Conservation (phyloP, 2,113 vertebrate genomes). For the Rana temporaria region DNA sequence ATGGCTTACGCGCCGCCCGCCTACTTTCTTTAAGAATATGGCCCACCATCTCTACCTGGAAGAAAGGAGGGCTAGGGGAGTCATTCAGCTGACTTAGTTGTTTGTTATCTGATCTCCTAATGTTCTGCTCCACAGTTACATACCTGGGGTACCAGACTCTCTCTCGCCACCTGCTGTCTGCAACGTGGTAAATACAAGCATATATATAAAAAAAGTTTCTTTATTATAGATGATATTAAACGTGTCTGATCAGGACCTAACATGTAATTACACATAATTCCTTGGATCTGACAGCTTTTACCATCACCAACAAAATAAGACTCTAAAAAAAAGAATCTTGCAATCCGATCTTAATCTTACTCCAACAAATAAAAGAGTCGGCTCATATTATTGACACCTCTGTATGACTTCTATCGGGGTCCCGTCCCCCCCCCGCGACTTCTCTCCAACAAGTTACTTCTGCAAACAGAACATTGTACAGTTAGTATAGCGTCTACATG, state of each 20-base stretch:
- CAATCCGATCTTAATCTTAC: conserved; percentile 43
- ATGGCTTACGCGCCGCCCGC: no score
- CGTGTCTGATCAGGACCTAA: conserved; percentile 38
- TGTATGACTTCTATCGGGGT: background rate
- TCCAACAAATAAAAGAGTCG: conserved; percentile 5
- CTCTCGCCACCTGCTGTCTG: no score
- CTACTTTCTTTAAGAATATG: no score
- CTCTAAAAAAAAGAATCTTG: conserved; percentile 25
- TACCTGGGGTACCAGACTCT: no score
- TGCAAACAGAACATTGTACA: conserved; percentile 28
- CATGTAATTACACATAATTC: conserved; percentile 53
- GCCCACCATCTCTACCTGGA: no score
- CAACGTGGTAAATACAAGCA: no score
- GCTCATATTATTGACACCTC: conserved; percentile 6
- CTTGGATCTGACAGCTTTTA: background rate
- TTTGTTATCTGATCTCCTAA: no score
- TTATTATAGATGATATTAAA: conserved; percentile 52
- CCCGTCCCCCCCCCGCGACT: background rate
- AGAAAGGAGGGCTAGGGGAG: no score
- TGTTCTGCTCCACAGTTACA: no score
- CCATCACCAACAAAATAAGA: conserved; percentile 48
- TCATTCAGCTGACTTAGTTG: no score
- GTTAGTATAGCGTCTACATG: background rate
- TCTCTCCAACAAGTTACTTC: conserved; percentile 11
- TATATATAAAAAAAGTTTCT: no score